These are phyloP conservation scores for Bombus confusus DNA, from an alignment of 1,140 invertebrate genomes.

Conservation along the genomic window DNA sequence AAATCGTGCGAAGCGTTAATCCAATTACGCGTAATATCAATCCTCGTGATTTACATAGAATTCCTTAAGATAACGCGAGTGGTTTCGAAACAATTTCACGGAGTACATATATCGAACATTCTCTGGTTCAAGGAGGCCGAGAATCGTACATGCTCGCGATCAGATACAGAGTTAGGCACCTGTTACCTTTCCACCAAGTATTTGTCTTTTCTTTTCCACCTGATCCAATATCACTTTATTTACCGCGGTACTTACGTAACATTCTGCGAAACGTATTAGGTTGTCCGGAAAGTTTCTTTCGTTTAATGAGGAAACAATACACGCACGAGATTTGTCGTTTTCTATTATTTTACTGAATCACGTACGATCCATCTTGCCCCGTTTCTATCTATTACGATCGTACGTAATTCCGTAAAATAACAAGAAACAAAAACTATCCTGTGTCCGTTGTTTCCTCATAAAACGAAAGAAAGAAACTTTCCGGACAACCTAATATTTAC, in stretches of 20 bases:
- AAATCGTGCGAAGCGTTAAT: not conserved
- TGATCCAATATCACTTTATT: not conserved
- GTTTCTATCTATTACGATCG: too few relatives aligned
- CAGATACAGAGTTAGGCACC: not conserved
- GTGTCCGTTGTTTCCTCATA: too few relatives aligned
- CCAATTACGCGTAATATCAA: conserved; percentile 29
- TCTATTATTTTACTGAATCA: too few relatives aligned
- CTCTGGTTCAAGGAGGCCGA: conserved; percentile 21
- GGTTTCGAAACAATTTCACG: conserved; percentile 23
- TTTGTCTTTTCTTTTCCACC: not conserved
- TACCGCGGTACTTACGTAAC: not conserved
- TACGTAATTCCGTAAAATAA: too few relatives aligned
- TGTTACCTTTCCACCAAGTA: not conserved
- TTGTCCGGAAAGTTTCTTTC: too few relatives aligned
- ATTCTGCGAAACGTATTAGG: too few relatives aligned
- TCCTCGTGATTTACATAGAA: conserved; percentile 32
- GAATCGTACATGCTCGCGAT: not conserved
- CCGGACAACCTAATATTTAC: too few relatives aligned
- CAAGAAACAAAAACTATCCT: too few relatives aligned
- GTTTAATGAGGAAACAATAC: too few relatives aligned
- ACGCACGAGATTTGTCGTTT: too few relatives aligned
- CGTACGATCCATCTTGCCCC: too few relatives aligned
- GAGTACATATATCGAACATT: conserved; percentile 16
- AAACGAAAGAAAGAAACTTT: too few relatives aligned
- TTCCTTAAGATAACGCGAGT: conserved; percentile 22